A percentile compares a stretch with the other conserved stretches of the same genome.
Conservation (phyloP, 2,797 vertebrate species). For the Fringilla coelebs region DNA sequence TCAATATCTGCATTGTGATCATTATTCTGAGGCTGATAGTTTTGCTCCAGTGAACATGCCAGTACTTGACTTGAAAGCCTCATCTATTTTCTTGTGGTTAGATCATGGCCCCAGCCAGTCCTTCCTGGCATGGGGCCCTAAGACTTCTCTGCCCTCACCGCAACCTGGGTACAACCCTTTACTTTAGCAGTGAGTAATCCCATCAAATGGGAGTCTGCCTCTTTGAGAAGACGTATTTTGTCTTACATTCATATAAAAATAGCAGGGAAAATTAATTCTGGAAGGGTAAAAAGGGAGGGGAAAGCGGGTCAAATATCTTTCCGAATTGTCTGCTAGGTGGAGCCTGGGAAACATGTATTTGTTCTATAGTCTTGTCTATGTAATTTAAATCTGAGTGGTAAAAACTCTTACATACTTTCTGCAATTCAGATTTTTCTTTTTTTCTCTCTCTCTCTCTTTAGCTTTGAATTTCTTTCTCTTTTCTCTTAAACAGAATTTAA, state of each 20-base stretch:
- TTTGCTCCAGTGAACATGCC: conserved; percentile 70
- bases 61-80: conserved; percentile 73
- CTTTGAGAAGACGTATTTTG: conserved; percentile 78
- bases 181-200: conserved; percentile 74
- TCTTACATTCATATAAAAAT: conserved; percentile 76
- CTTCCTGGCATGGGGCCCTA: conserved; percentile 63
- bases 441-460: neutral
- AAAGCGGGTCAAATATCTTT: conserved; percentile 73
- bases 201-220: conserved; percentile 69
- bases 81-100: conserved; percentile 64
- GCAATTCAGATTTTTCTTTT: conserved; percentile 22
- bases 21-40: conserved; percentile 64
- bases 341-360: conserved; percentile 78
- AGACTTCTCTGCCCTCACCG: conserved; percentile 53
- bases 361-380: conserved; percentile 69
- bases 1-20: conserved; percentile 72
- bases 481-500: conserved; percentile 7
- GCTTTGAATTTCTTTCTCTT: conserved; percentile 9
- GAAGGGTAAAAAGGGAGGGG: conserved; percentile 51
- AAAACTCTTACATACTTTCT: conserved; percentile 58
- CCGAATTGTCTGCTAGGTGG: conserved; percentile 76
- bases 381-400: conserved; percentile 78
- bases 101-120: conserved; percentile 59
- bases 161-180: conserved; percentile 77
- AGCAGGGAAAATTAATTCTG: conserved; percentile 67